Conservation (phyloP, 2,797 vertebrate species). For the Halcyon chelicuti region DNA sequence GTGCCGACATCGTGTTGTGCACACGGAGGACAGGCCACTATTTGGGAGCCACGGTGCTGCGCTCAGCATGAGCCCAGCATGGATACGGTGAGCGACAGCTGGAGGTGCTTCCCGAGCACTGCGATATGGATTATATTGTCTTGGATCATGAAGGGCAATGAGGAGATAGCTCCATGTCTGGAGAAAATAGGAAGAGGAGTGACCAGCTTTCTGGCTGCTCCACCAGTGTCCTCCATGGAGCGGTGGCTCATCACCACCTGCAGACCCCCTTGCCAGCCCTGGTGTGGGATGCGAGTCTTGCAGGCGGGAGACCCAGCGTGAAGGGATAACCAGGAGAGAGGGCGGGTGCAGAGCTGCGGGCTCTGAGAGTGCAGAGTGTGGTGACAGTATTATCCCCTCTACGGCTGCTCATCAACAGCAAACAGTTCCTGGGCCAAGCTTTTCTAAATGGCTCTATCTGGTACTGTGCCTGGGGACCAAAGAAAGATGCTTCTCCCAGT, state of each 20-base stretch:
- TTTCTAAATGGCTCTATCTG: background rate
- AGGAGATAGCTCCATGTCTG: background rate
- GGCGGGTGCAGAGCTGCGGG: background rate
- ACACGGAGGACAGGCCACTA: fast-evolving
- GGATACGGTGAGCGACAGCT: fast-evolving
- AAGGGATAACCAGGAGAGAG: background rate
- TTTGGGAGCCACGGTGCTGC: background rate
- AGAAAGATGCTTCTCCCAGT: background rate
- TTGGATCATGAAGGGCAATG: background rate
- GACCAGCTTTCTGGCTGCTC: background rate
- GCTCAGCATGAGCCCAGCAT: fast-evolving
- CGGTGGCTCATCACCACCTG: fast-evolving
- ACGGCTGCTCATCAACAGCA: background rate
- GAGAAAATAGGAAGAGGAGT: background rate
- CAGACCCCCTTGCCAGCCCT: fast-evolving
- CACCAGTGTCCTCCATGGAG: fast-evolving
- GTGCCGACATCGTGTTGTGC: fast-evolving
- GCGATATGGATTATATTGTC: background rate
- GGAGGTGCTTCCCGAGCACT: background rate
- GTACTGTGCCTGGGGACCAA: background rate
- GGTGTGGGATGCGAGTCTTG: fast-evolving
- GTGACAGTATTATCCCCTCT: background rate
- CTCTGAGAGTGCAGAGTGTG: background rate
- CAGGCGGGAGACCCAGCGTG: background rate
- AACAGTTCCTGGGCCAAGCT: background rate